Evolutionary conservation across 2,888 invertebrate species (phyloP).

Genomic region (Alloscopus bannaensis): DNA sequence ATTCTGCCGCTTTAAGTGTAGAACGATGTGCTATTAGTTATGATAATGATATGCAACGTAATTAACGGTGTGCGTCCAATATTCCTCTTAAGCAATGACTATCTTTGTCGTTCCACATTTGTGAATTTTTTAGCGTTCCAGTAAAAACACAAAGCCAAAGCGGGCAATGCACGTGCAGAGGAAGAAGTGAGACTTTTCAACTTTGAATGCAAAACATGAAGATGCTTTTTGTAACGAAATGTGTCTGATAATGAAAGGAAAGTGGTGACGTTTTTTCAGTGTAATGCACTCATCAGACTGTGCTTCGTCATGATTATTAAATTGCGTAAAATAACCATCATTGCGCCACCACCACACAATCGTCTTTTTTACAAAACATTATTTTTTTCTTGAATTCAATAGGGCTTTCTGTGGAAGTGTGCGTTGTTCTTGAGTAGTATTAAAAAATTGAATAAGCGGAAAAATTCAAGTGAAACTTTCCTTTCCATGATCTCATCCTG

Average conservation of each 20-base stretch:
- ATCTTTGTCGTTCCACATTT: background rate
- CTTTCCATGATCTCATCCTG: too few species aligned
- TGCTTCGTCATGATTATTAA: slow-evolving; percentile 18
- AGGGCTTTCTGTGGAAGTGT: too few species aligned
- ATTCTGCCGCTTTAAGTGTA: background rate
- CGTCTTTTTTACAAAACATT: slow-evolving; percentile 16
- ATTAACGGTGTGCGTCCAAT: too few species aligned
- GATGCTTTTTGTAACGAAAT: slow-evolving; percentile 24
- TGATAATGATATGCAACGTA: slow-evolving; percentile 59
- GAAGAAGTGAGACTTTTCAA: background rate
- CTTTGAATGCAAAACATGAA: slow-evolving; percentile 11
- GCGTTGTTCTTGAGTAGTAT: too few species aligned
- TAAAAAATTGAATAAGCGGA: too few species aligned
- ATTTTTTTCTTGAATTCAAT: too few species aligned
- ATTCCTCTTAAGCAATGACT: background rate
- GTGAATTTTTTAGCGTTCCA: slow-evolving; percentile 39
- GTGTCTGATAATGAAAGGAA: too few species aligned
- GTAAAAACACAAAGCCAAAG: slow-evolving; percentile 10
- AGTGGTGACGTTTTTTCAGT: too few species aligned
- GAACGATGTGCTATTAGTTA: slow-evolving; percentile 46
- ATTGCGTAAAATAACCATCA: slow-evolving; percentile 20
- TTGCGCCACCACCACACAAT: background rate
- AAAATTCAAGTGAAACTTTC: too few species aligned
- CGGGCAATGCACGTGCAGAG: slow-evolving; percentile 52
- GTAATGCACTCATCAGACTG: too few species aligned